Evolutionary conservation across 2,888 invertebrate genomes (phyloP), one percentile per base, ranked within the genome.

Genomic region (Meliscaeva auricollis): DNA sequence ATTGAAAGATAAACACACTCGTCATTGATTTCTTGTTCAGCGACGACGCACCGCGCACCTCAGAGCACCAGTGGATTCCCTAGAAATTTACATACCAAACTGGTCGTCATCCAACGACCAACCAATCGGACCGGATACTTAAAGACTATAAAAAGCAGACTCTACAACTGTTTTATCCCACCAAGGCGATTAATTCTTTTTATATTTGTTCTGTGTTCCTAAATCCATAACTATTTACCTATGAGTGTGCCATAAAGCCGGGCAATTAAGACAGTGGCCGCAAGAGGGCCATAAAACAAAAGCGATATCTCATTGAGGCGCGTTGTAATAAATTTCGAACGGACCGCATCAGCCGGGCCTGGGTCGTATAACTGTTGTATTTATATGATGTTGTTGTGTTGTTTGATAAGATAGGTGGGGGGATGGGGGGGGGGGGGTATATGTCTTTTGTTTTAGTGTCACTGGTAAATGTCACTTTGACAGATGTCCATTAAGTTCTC

Each of bases 231-330:
- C 35, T 35, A 77, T 85, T 85, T 68, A 75, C 85, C 73, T 81
- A 73, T 69, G 85, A 76, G 69, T 81, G 76, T 77, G 80, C 69
- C 81, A 81, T 81, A 80, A 81, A 85, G 73, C 62, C 41, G 68
- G 77, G 76, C 81, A 85, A 85, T 85, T 85, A 85, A 85, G 85
- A 85, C 85, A 73, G 85, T 85, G 85, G 85, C 85, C 81, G 76
- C 62, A 76, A 68, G 81, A 81, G 81, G 73, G 69, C 73, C 56
- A 85, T 85, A 73, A 85, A 85, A 77, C 76, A 81, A 85, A 85
- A 73, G 48, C 76, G 69, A 85, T 81, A 77, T 69, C 64, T 46
- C 41, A 44, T 69, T 22, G 66, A 66, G 64, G 64, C 73, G 64
- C 73, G 72, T 22, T 73, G 73, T 73, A 76, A 76, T 85, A 81